Conservation (phyloP, 2,888 invertebrate genomes). For the Drosophila algonquin region DNA sequence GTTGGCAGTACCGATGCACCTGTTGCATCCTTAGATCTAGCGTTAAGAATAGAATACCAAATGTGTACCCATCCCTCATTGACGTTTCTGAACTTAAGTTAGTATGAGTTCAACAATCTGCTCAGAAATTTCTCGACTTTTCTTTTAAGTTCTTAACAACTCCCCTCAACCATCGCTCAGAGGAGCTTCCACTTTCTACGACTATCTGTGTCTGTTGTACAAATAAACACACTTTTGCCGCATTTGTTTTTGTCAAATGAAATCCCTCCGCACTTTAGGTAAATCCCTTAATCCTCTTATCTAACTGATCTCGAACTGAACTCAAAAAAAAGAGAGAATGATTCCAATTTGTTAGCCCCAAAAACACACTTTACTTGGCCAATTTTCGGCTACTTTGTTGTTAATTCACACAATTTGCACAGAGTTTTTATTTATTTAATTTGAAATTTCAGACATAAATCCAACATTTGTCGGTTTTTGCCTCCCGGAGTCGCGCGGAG, state of each 20-base stretch:
- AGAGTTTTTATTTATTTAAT: slow-evolving; percentile 29
- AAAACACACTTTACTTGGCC: slow-evolving; percentile 1
- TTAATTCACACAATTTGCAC: slow-evolving; percentile 43
- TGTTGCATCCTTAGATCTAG: no score
- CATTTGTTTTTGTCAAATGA: neutral
- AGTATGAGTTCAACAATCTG: no score
- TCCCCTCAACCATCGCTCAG: neutral
- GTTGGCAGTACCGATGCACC: no score
- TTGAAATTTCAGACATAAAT: slow-evolving; percentile 21
- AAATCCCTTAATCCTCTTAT: neutral
- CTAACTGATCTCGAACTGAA: neutral
- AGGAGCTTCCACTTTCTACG: neutral
- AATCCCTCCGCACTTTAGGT: neutral
- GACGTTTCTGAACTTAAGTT: no score
- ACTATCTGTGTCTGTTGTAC: neutral
- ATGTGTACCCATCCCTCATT: no score
- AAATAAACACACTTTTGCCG: neutral
- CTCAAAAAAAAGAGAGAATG: neutral
- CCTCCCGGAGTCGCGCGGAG: neutral
- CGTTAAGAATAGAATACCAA: no score
- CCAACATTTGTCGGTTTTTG: slow-evolving; percentile 14
- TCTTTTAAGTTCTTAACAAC: no score
- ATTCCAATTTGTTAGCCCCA: neutral
- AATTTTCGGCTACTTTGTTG: slow-evolving; percentile 9
- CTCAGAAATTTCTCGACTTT: no score